Evolutionary conservation across 30 jellyfish, hydroid and myxozoan species (phyloP), one percentile per base, ranked within the genome.

Genomic region (Aurelia sp.): DNA sequence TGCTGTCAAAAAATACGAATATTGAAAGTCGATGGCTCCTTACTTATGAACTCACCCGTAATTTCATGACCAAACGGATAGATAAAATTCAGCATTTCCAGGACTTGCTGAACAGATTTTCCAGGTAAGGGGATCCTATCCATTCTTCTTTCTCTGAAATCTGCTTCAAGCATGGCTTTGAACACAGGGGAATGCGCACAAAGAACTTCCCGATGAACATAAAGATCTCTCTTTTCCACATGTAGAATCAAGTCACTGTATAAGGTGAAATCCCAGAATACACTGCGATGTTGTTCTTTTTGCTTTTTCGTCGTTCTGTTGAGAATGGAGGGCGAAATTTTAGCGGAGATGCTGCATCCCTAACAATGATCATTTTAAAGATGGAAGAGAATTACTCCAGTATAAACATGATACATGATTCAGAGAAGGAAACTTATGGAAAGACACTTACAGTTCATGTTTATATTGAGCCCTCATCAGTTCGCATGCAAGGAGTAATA

Each of bases 41-140:
- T 27, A 27, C 10, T 30, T 12, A 1, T 0, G 4, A 51, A 81
- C 86, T 70, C 35, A 91, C 98, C 98, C 21, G 66, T 84, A n/a
- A 91, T 72, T 78, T 85, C 96, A 80, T 91, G 96, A 44, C 98
- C 98, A 73, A 91, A 85, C 1, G 98, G 98, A 79, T 91, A 91
- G 24, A 91, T 78, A 59, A 91, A 91, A 74, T 91, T 91, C 78
- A 91, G 80, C 87, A 91, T 48, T 17, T 78, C 88, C 87, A 84
- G 67, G 20, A 91, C 90, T 31, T 91, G 93, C n/a, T 74, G 74
- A 53, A 84, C 87, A 11, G 72, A 58, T 63, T 91, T 91, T 5
- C 91, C 92, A 6, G 98, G 98, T 7, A 91, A 67, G 0, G 96
- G 83, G 0, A 91, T 91, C 35, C 62, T 80, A 40, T 74, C 92